Evolutionary conservation across 2,113 vertebrate genomes (phyloP), one percentile per base, ranked within the genome.

Genomic region (Calcarius ornatus): DNA sequence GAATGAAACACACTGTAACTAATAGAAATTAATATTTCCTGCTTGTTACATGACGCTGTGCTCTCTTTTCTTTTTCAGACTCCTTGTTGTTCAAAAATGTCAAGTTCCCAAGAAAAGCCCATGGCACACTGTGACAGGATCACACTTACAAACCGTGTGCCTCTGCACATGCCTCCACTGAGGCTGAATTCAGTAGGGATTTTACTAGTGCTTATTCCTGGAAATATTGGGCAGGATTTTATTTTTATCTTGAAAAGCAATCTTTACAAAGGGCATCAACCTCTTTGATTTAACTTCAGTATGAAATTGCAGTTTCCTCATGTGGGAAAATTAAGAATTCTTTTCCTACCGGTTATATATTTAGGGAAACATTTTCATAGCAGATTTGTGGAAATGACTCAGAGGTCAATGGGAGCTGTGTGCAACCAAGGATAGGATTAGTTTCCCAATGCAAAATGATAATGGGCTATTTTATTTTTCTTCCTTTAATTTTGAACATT

Each of bases 381-480:
- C 31, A 81, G 28, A 60, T 35, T 50, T 92, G 42, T 85, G 70
- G 54, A 95, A 95, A 91, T 76, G 12, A 82, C 27, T 54, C 42
- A 35, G 65, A 87, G 42, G 79, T 82, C 86, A 96, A 60, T 25
- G 17, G 25, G 21, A 92, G 30, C 30, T 72, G 25, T 31, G 48
- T 90, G 89, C 54, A 92, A 65, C 20, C 63, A 80, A 94, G n/a
- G n/a, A 79, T 31, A 91, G 66, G 69, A 85, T 77, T 76, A 72
- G 33, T 77, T 89, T 87, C n/a, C 27, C 48, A 72, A 87, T 43
- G 48, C 20, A 80, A 85, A 86, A 69, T 56, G 3, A 47, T 69
- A 95, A 91, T 70, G 5, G 30, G 3, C 27, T 75, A 47, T 75
- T 95, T 92, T 93, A 61, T 78, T 92, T 92, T 91, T 78, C 70